Base-by-base conservation (phyloP, 2,797 vertebrate species). In the Selene dorsalis region DNA sequence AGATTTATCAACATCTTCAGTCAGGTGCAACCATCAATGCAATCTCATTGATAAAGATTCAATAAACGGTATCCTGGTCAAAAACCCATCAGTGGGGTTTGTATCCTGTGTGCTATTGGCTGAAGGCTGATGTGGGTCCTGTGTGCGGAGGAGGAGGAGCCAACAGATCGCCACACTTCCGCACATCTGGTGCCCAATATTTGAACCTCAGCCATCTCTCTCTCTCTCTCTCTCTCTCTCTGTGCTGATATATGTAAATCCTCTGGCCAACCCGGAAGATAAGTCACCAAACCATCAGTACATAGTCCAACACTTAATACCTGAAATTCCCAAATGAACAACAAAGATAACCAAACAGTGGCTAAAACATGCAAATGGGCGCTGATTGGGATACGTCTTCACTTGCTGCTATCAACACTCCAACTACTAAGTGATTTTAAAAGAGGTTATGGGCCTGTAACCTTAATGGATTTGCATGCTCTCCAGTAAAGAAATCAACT, bases 161-260 rank as follows among this genome's bases (percentile, higher is more conserved):
- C 77, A 79, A 7, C 39, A 26, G 28, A 72, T 79, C 32, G 62
- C 43, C 75, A 85, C 85, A 89, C 89, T 93, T 93, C 92, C 89
- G 87, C 89, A 91, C 92, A 92, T 93, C 93, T 93, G 90, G 87
- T 88, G 88, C 82, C 80, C 81, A 91, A 75, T 84, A 77, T 87
- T 22, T 83, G 53, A 88, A 55, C 58, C 66, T 30, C 20, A 55
- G 26, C 28, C 53, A 39, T 3, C 41, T n/a, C 38, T 30, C 59
- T 75, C 20, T 47, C 52, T 22, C 18, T 12, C 41, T n/a, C 13
- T 39, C 32, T 24, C 17, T 70, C 57, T 41, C 6, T 38, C 11
- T 69, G 4, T 77, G n/a, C 26, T 59, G 18, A 28, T 61, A 2
- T 10, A 32, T 20, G 13, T 53, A 52, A 66, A 77, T 82, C 52